Evolutionary conservation across 1,140 invertebrate species (phyloP), one percentile per base, ranked within the genome.

Genomic region (Pissodes strobi): DNA sequence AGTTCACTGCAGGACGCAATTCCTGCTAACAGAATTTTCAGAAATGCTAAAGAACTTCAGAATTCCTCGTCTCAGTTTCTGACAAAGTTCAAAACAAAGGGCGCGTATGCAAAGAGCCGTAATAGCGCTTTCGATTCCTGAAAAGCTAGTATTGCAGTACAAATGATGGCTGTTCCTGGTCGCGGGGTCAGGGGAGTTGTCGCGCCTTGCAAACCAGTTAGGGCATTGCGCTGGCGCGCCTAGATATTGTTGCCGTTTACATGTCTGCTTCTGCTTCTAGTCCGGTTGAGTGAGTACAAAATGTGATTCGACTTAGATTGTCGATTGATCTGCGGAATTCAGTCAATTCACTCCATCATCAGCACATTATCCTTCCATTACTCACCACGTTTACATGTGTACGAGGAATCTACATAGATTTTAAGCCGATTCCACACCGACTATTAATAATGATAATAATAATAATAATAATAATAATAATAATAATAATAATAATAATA

Each of bases 141-240:
- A 45, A 45, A 45, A 45, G 41, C 41, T 45, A 18, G 41, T 45
- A 45, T 45, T 45, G 18, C 41, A 45, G 41, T 45, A 45, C 19
- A 18, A 21, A 18, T 18, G 17, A 21, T 3, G 41, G 41, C 41
- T 18, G 9, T 15, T 45, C 19, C 18, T 18, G 15, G 37, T 18
- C 19, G 18, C 15, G 41, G 41, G 41, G 41, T 2, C 41, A 18
- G 41, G 18, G 18, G 17, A 2, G 15, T 21, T 18, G 41, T 18
- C 41, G 41, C 41, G 41, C 41, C 41, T 45, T 18, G 17, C 41
- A 45, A 45, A 45, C 41, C 41, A 18, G 41, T 45, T 45, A 21
- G 2, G 17, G 8, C 17, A 45, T 45, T 45, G 41, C 41, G 41
- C 41, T 18, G 17, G 18, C 41, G 41, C 18, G 41, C 2, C 13